Conservation (phyloP, 2,797 vertebrate species). For the Philypnodon macrostomus region DNA sequence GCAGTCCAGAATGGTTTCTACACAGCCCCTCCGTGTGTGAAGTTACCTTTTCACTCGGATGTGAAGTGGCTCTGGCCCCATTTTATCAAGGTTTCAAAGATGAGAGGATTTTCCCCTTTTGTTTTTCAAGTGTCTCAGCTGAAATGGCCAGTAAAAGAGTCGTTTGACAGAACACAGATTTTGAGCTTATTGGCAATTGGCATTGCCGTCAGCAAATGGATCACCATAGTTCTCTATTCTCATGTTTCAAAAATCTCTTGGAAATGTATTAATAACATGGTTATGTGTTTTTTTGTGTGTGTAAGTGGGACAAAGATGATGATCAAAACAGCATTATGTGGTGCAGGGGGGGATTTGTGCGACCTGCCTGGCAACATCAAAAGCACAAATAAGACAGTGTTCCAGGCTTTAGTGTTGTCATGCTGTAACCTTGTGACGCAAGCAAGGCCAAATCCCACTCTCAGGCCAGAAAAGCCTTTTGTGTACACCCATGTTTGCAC, state of each 20-base stretch:
- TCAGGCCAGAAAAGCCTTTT: slow-evolving; percentile 4
- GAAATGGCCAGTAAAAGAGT: slow-evolving; percentile 21
- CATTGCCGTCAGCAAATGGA: background rate
- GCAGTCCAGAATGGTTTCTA: background rate
- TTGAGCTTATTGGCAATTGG: slow-evolving; percentile 8
- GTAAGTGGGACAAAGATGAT: background rate
- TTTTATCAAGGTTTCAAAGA: slow-evolving; percentile 31
- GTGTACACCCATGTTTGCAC: background rate
- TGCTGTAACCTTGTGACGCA: slow-evolving; percentile 1
- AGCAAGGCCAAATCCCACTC: background rate
- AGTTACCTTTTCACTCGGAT: slow-evolving; percentile 17
- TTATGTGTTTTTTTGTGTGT: background rate
- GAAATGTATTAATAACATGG: background rate
- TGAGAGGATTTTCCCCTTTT: slow-evolving; percentile 11
- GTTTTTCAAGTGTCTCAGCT: slow-evolving; percentile 13
- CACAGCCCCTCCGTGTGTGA: background rate
- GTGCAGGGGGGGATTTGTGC: background rate
- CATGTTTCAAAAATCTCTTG: background rate
- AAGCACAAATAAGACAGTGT: background rate
- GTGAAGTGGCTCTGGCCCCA: slow-evolving; percentile 14
- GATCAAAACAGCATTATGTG: slow-evolving; percentile 1
- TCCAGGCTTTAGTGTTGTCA: background rate
- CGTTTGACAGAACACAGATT: slow-evolving; percentile 18
- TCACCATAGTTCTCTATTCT: background rate
- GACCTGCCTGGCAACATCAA: slow-evolving; percentile 12